phyloP scores from a whole-genome alignment of 2,113 vertebrate species.

The Dryoscopus gambensis region DNA sequence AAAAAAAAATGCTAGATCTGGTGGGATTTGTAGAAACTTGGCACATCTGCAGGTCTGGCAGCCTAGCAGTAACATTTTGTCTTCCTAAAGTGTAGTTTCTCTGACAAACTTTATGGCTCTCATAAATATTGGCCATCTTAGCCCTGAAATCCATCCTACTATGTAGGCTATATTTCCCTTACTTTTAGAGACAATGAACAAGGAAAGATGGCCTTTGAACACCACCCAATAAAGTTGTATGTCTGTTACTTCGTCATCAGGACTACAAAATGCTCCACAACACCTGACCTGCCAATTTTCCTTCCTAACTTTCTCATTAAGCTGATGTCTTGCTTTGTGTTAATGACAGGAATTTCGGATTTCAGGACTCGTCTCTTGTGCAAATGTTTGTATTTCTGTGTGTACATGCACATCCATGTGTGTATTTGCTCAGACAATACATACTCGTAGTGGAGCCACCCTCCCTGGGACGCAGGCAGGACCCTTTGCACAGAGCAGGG shows the following conservation, averaged over 20 bases:
- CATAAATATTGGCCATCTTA: background rate
- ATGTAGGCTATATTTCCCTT: background rate
- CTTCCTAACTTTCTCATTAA: background rate
- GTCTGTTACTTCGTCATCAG: background rate
- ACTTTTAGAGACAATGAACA: background rate
- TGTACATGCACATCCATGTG: accelerated
- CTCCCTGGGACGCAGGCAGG: background rate
- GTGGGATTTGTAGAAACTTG: background rate
- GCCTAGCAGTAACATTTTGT: background rate
- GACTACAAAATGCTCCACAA: background rate
- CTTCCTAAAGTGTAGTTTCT: background rate
- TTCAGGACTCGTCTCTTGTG: background rate
- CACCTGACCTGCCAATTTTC: background rate
- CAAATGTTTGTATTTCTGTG: background rate
- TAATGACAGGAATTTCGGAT: background rate
- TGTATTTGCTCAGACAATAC: accelerated
- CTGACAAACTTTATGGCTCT: background rate
- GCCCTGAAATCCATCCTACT: background rate
- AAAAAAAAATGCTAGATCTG: background rate
- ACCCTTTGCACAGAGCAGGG: background rate
- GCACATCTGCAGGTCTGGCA: background rate
- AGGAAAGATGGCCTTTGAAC: background rate
- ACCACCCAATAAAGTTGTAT: background rate
- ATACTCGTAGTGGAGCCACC: accelerated
- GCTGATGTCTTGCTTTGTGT: background rate